Evolutionary conservation across 2,113 vertebrate species (phyloP), one percentile per base, ranked within the genome.

Genomic region (Cyanoramphus novaezelandiae): DNA sequence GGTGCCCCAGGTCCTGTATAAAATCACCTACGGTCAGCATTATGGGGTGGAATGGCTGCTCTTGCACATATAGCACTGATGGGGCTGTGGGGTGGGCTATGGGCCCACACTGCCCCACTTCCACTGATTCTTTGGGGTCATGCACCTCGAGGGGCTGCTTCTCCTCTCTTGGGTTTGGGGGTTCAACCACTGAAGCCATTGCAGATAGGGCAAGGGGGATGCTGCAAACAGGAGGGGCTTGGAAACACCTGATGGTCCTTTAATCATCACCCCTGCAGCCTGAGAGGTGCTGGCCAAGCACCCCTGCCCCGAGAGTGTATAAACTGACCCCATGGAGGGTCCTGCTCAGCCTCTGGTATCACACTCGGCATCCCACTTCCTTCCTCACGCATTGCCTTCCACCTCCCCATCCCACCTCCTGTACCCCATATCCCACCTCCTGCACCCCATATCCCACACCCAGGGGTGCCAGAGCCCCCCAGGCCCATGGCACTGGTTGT

Each of bases 51-150:
- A 1, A 1, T 35, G 63, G 53, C 81, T 78, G 44, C 43, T 60
- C 35, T 47, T 3, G 0, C 25, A 59, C 13, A 0, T 2, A 6
- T 1, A 29, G 41, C 10, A 7, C 24, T 19, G 25, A 27, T 0
- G 3, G 72, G 37, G 46, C 37, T 43, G 24, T 16, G 13, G 47
- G 10, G 9, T 14, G 25, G 62, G 37, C 17, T 76, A 75, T 20
- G 47, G 27, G 53, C 27, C 65, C 18, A 7, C 3, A 1, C 3
- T 71, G 47, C 15, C 70, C 18, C 20, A 13, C 29, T 80, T n/a
- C 29, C 17, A 12, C 19, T 15, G 64, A 35, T 46, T 46, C 75
- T 53, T 59, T 47, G 41, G 14, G 41, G 39, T 63, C 9, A 3
- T 15, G 18, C 8, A 28, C 21, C 24, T 55, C 3, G 5, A 8